Conservation (phyloP, 2,888 invertebrate genomes). For the Graphium colonna region DNA sequence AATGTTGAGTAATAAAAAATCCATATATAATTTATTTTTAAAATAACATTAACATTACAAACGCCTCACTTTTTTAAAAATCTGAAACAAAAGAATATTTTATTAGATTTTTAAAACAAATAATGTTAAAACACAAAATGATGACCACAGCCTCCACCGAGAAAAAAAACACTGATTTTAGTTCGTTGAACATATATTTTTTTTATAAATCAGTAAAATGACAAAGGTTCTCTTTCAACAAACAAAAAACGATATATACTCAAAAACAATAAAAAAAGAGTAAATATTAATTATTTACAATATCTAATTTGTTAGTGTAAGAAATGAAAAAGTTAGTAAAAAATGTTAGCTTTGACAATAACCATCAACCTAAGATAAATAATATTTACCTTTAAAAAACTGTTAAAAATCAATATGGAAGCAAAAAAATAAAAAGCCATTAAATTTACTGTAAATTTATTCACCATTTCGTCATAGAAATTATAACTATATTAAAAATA, state of each 20-base stretch:
- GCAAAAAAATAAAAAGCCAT: conserved; percentile 22
- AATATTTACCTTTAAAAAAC: conserved; percentile 19
- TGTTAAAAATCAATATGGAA: conserved; percentile 6
- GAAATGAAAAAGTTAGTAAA: conserved; percentile 1
- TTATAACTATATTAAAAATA: background rate
- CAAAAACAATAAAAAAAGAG: too few relatives aligned
- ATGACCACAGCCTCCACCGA: too few relatives aligned
- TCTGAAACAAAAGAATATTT: conserved; percentile 52
- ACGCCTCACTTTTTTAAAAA: conserved; percentile 47
- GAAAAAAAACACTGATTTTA: too few relatives aligned
- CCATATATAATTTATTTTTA: conserved; percentile 25
- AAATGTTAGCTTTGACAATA: conserved; percentile 14
- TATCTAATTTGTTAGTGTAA: too few relatives aligned
- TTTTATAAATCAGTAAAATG: too few relatives aligned
- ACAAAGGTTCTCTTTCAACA: too few relatives aligned
- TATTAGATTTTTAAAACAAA: conserved; percentile 12
- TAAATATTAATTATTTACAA: too few relatives aligned
- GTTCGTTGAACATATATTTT: too few relatives aligned
- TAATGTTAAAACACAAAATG: too few relatives aligned
- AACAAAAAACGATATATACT: too few relatives aligned
- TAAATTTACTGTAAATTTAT: conserved; percentile 6
- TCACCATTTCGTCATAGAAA: conserved; percentile 12
- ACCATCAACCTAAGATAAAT: conserved; percentile 18
- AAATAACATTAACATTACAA: conserved; percentile 14
- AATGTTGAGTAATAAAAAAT: conserved; percentile 47